phyloP scores from a whole-genome alignment of 1,140 invertebrate species.

The Drosophila tsacasi region DNA sequence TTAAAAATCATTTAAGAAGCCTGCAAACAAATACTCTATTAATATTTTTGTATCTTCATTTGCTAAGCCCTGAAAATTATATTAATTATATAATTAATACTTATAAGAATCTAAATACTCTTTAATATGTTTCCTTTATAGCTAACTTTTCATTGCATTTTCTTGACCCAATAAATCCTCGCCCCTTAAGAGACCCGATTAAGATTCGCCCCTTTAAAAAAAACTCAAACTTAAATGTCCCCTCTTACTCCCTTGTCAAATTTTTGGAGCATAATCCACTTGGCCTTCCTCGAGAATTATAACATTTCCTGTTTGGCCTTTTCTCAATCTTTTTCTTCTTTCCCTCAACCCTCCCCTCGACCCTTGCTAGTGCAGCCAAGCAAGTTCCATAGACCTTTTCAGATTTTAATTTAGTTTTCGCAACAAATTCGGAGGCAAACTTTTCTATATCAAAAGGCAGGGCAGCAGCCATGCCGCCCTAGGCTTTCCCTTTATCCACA shows the following conservation, averaged over 20 bases:
- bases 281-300: conserved; percentile 33
- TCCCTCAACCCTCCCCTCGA: background rate
- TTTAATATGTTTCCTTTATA: too few relatives aligned
- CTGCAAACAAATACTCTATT: too few relatives aligned
- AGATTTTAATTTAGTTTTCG: conserved; percentile 82
- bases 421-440: conserved; percentile 75
- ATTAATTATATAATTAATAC: too few relatives aligned
- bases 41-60: too few relatives aligned
- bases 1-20: too few relatives aligned
- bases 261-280: conserved; percentile 48
- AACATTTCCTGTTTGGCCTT: conserved; percentile 34
- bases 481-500: conserved; percentile 13
- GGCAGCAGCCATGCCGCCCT: background rate
- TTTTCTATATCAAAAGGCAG: conserved; percentile 61
- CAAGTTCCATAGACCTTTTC: conserved; percentile 53
- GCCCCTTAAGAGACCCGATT: background rate
- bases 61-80: too few relatives aligned
- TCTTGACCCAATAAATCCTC: conserved; percentile 3
- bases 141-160: background rate
- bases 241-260: conserved; percentile 17
- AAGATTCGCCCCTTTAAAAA: background rate
- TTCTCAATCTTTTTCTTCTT: conserved; percentile 2
- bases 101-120: too few relatives aligned
- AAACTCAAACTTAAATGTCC: background rate
- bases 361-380: background rate